Evolutionary conservation across 2,113 vertebrate genomes (phyloP).

Genomic region (Chunga burmeisteri): DNA sequence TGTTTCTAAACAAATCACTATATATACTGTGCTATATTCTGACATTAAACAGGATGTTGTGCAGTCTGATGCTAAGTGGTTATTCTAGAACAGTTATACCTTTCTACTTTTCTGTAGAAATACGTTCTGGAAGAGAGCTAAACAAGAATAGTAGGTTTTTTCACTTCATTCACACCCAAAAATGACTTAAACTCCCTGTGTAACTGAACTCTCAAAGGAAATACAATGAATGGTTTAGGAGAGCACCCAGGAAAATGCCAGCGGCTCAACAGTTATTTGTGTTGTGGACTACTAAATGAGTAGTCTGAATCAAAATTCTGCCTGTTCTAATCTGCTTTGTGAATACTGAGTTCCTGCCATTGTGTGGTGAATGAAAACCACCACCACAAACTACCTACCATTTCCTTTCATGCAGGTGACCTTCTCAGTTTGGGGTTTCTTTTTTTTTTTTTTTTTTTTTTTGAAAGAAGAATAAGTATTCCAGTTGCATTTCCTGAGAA

Average conservation of each 20-base stretch:
- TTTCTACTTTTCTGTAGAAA: neutral
- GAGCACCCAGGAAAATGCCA: neutral
- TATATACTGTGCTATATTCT: neutral
- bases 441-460: too few species aligned
- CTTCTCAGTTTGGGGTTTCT: neutral
- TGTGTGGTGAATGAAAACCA: neutral
- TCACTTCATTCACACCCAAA: neutral
- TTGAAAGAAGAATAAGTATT: conserved; percentile 6
- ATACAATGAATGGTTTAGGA: neutral
- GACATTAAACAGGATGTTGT: neutral
- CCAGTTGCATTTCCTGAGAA: neutral
- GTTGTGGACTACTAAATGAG: neutral
- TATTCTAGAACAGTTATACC: neutral
- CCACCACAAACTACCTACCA: neutral
- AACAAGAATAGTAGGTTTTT: neutral
- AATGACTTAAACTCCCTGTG: neutral
- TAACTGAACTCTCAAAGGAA: neutral
- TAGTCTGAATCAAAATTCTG: neutral
- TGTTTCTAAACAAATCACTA: neutral
- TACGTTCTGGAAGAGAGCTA: neutral
- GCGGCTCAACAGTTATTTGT: neutral
- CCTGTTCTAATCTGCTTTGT: neutral
- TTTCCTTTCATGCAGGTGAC: neutral
- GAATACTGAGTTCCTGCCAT: neutral
- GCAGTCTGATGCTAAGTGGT: neutral